phyloP scores from a whole-genome alignment of 2,797 vertebrate species.

The Synaphobranchus kaupii region DNA sequence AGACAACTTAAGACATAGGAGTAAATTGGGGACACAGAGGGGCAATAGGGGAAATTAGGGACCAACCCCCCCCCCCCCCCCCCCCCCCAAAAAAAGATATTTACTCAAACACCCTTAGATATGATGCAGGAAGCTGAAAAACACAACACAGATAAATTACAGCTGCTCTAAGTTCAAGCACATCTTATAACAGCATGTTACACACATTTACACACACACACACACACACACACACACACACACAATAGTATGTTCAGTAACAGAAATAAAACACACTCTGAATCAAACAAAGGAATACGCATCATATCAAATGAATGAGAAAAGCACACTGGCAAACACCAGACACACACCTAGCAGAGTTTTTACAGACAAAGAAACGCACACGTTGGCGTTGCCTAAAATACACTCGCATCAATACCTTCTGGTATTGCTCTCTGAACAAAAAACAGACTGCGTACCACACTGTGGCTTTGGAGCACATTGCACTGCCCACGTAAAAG shows the following conservation, averaged over 20 bases:
- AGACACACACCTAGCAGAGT: background rate
- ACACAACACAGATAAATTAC: no score
- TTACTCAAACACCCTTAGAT: background rate
- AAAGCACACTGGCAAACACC: background rate
- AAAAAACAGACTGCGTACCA: slow-evolving; percentile 4
- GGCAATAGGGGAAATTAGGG: background rate
- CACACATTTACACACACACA: background rate
- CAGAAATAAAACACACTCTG: background rate
- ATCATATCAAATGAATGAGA: background rate
- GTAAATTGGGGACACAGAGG: background rate
- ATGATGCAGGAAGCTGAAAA: no score
- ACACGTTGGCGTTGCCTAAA: background rate
- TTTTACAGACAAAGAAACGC: background rate
- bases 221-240: background rate
- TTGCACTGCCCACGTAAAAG: background rate
- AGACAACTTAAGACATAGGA: background rate
- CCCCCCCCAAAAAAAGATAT: background rate
- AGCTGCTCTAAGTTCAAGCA: no score
- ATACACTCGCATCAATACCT: background rate
- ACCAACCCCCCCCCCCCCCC: background rate
- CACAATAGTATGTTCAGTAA: no score
- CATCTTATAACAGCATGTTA: background rate
- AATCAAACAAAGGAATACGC: background rate
- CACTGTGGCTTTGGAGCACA: background rate
- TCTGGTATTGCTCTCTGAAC: background rate